Evolutionary conservation across 1,140 invertebrate genomes (phyloP).

Genomic region (Helicorthomorpha holstii): DNA sequence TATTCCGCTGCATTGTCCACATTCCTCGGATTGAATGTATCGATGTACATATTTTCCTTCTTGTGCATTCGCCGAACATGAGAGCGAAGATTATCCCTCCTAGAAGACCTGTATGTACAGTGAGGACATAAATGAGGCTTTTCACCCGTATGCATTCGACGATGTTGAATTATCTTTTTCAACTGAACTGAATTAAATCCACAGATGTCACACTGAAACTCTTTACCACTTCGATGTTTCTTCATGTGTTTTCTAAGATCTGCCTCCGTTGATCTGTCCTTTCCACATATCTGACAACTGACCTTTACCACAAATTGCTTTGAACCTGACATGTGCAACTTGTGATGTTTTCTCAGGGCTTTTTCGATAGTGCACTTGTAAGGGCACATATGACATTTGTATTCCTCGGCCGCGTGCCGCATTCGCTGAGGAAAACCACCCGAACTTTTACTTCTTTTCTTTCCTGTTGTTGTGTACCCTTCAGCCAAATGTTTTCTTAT

Average conservation of each 20-base stretch:
- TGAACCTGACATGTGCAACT: conserved; percentile 14
- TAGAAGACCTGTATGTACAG: conserved; percentile 35
- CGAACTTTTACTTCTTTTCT: conserved; percentile 17
- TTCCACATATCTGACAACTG: conserved; percentile 18
- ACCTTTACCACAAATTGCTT: conserved; percentile 9
- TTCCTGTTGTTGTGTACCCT: conserved; percentile 20
- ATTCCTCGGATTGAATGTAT: conserved; percentile 19
- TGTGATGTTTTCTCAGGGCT: conserved; percentile 18
- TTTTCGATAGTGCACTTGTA: conserved; percentile 20
- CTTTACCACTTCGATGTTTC: conserved; percentile 17
- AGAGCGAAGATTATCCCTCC: conserved; percentile 34
- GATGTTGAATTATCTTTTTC: conserved; percentile 30
- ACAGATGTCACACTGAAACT: conserved; percentile 19
- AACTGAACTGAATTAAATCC: conserved; percentile 19
- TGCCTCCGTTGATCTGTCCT: conserved; percentile 17
- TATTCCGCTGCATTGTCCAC: not conserved
- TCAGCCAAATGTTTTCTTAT: conserved; percentile 19
- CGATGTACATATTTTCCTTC: conserved; percentile 26
- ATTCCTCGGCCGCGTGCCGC: conserved; percentile 19
- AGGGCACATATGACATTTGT: conserved; percentile 17
- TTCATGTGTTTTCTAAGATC: conserved; percentile 20
- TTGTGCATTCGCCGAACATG: conserved; percentile 38
- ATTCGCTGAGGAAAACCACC: conserved; percentile 17
- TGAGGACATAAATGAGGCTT: conserved; percentile 37
- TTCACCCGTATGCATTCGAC: conserved; percentile 40